Evolutionary conservation across 2,888 invertebrate genomes (phyloP).

Genomic region (Linyphia triangularis): DNA sequence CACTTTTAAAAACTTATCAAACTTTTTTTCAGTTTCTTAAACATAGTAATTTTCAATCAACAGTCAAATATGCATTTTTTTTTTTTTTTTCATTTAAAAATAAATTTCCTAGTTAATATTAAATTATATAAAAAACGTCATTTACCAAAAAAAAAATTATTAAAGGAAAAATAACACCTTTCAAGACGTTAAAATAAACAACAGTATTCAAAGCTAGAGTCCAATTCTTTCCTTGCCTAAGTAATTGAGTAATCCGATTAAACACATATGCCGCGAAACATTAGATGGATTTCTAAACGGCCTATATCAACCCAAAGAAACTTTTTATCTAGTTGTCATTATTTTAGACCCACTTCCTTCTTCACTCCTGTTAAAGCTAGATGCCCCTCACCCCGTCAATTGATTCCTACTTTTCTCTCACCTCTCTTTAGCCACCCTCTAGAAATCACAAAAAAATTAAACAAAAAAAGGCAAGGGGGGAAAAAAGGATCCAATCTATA

Average conservation of each 20-base stretch:
- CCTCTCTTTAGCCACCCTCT: conserved; percentile 37
- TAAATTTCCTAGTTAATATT: no score
- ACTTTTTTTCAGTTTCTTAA: no score
- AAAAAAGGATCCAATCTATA: conserved; percentile 50
- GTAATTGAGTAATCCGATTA: neutral
- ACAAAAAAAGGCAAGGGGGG: conserved; percentile 17
- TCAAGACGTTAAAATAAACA: no score
- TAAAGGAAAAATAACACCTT: no score
- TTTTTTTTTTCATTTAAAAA: no score
- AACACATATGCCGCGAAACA: conserved; percentile 2
- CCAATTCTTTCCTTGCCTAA: neutral
- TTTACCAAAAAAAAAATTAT: no score
- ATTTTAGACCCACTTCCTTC: conserved; percentile 29
- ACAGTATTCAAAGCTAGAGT: no score
- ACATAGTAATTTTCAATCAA: no score
- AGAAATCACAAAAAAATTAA: conserved; percentile 37
- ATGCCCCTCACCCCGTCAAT: conserved; percentile 43
- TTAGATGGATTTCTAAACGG: conserved; percentile 38
- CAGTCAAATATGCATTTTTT: no score
- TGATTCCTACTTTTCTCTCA: conserved; percentile 64
- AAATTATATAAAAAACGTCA: no score
- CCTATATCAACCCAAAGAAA: conserved; percentile 27
- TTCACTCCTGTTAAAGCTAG: neutral
- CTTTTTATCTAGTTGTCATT: conserved; percentile 48
- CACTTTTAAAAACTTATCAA: no score